Conservation (phyloP, 2,797 vertebrate species). For the Argyrosomus regius region DNA sequence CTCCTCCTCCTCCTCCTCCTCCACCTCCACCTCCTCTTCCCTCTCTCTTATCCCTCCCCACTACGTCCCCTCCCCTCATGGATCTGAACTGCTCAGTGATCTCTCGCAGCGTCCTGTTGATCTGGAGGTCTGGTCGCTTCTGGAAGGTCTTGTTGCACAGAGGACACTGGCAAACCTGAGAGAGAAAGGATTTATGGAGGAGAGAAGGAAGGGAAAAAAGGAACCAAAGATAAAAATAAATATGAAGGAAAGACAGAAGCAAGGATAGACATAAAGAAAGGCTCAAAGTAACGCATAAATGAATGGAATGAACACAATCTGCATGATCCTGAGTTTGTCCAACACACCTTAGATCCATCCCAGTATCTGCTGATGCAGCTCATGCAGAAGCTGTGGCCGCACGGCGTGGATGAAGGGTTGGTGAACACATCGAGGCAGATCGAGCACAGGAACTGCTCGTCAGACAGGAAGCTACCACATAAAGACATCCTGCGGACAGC, state of each 20-base stretch:
- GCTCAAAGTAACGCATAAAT: too few relatives aligned
- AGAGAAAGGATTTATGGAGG: not conserved
- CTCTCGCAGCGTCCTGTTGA: slow-evolving; percentile 85
- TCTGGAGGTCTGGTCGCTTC: slow-evolving; percentile 78
- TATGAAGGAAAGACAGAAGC: not conserved
- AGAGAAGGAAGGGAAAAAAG: not conserved
- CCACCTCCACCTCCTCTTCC: slow-evolving; percentile 5
- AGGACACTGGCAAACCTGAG: slow-evolving; percentile 82
- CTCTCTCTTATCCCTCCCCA: not conserved
- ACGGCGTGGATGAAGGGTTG: slow-evolving; percentile 85
- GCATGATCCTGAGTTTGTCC: too few relatives aligned
- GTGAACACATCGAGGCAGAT: slow-evolving; percentile 83
- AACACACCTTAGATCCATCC: slow-evolving; percentile 70
- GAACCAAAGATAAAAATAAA: not conserved
- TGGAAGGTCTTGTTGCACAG: slow-evolving; percentile 82
- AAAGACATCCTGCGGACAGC: slow-evolving; percentile 68
- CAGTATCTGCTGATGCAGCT: slow-evolving; percentile 84
- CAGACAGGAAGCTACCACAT: slow-evolving; percentile 73
- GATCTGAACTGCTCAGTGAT: slow-evolving; percentile 84
- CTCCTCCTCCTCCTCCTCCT: slow-evolving; percentile 16
- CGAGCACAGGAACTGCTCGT: slow-evolving; percentile 85
- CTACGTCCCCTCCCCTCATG: slow-evolving; percentile 46
- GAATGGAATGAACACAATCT: too few relatives aligned
- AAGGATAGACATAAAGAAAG: not conserved
- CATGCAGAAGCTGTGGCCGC: slow-evolving; percentile 91